Evolutionary conservation across 1,140 invertebrate species (phyloP).

Genomic region (Armadillidium nasatum): DNA sequence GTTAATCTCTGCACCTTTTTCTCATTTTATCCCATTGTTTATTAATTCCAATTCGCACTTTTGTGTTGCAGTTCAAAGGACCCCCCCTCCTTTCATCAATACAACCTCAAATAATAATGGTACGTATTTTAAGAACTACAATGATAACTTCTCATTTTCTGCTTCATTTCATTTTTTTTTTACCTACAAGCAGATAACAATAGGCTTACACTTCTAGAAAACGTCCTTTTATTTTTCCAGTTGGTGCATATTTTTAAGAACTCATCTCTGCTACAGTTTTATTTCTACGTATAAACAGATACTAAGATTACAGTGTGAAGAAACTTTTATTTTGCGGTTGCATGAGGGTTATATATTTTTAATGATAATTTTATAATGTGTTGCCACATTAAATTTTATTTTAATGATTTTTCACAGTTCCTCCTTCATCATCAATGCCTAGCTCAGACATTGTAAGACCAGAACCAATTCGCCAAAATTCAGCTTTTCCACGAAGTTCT

Average conservation of each 20-base stretch:
- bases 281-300: too few species aligned
- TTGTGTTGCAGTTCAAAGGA: conserved; percentile 7
- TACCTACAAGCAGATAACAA: too few species aligned
- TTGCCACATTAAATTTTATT: not conserved
- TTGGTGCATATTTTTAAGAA: too few species aligned
- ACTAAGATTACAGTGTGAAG: too few species aligned
- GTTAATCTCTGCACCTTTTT: not conserved
- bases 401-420: not conserved
- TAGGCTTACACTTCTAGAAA: too few species aligned
- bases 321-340: too few species aligned
- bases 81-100: not conserved
- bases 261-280: too few species aligned
- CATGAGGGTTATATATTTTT: too few species aligned
- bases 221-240: too few species aligned
- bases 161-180: too few species aligned
- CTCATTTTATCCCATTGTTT: not conserved
- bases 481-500: not conserved
- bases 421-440: not conserved
- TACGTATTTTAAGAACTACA: not conserved
- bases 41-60: not conserved
- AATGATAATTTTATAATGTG: too few species aligned
- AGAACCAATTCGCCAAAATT: not conserved
- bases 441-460: not conserved
- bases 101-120: not conserved
- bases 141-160: too few species aligned